A percentile compares a stretch with the other conserved stretches of the same genome.
These are phyloP conservation scores for Apaloderma vittatum DNA, from an alignment of 2,113 vertebrate genomes.

Conservation along the genomic window DNA sequence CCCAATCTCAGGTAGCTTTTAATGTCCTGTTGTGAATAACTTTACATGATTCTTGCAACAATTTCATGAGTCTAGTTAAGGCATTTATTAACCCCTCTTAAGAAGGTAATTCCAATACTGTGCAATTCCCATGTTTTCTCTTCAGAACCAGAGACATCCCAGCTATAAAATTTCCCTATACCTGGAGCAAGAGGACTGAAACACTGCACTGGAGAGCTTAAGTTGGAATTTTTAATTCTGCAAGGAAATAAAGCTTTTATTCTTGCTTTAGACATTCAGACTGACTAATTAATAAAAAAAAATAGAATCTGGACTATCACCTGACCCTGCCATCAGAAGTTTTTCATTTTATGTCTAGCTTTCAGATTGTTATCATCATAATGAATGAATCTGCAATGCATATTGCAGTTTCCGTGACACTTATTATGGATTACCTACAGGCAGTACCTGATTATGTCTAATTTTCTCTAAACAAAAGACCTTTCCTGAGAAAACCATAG, in stretches of 20 bases:
- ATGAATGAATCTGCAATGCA: background rate
- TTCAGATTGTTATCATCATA: background rate
- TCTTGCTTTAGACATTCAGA: background rate
- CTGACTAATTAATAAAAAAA: background rate
- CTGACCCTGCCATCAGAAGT: background rate
- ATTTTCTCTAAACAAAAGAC: conserved; percentile 32
- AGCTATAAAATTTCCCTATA: background rate
- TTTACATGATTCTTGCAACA: background rate
- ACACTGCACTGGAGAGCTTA: background rate
- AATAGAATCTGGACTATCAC: background rate
- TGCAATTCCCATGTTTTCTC: background rate
- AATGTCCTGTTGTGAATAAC: background rate
- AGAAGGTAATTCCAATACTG: background rate
- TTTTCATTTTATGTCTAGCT: conserved; percentile 4
- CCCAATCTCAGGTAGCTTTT: background rate
- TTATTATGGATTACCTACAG: background rate
- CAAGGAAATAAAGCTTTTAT: background rate
- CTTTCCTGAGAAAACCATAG: background rate
- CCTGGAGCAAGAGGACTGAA: background rate
- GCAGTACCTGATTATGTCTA: background rate
- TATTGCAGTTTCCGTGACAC: conserved; percentile 11
- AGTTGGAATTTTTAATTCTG: background rate
- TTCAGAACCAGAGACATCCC: background rate
- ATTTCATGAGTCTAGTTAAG: background rate
- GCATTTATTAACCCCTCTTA: background rate